phyloP scores from a whole-genome alignment of 2,113 vertebrate species.

The Chaenocephalus aceratus region DNA sequence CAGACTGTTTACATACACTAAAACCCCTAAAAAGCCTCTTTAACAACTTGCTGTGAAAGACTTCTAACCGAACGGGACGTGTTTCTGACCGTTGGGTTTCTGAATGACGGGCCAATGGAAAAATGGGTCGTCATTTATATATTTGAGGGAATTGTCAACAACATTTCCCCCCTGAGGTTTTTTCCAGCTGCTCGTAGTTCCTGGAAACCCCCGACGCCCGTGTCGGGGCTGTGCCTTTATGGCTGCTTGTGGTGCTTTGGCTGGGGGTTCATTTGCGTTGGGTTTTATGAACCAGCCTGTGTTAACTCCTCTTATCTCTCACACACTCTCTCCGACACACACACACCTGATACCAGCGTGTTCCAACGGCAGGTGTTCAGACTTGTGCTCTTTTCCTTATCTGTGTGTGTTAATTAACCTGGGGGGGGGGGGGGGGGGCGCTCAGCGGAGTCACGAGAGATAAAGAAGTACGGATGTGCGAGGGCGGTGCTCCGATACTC shows the following conservation, averaged over 20 bases:
- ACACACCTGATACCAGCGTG: slow-evolving; percentile 9
- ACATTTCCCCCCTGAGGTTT: not conserved
- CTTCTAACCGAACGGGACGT: too few relatives aligned
- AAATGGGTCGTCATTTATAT: not conserved
- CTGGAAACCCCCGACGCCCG: not conserved
- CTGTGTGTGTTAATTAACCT: slow-evolving; percentile 48
- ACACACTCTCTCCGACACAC: not conserved
- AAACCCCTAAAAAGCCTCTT: too few relatives aligned
- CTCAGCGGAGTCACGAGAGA: not conserved
- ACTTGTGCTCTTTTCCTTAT: slow-evolving; percentile 8
- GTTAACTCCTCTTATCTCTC: slow-evolving; percentile 15
- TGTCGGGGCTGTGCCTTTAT: slow-evolving; percentile 4
- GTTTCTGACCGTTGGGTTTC: too few relatives aligned
- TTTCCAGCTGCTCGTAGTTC: not conserved
- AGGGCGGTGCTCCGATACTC: not conserved
- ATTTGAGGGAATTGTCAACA: not conserved
- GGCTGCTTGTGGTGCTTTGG: not conserved
- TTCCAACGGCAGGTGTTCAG: slow-evolving; percentile 38
- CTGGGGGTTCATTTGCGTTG: not conserved
- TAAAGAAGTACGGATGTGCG: not conserved
- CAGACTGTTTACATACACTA: too few relatives aligned
- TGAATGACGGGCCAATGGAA: too few relatives aligned
- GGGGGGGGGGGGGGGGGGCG: too few relatives aligned
- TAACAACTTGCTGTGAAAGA: too few relatives aligned
- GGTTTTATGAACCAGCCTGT: slow-evolving; percentile 2